phyloP scores from a whole-genome alignment of 53 echinoderm and acorn worm species.

The Patiria pectinifera region DNA sequence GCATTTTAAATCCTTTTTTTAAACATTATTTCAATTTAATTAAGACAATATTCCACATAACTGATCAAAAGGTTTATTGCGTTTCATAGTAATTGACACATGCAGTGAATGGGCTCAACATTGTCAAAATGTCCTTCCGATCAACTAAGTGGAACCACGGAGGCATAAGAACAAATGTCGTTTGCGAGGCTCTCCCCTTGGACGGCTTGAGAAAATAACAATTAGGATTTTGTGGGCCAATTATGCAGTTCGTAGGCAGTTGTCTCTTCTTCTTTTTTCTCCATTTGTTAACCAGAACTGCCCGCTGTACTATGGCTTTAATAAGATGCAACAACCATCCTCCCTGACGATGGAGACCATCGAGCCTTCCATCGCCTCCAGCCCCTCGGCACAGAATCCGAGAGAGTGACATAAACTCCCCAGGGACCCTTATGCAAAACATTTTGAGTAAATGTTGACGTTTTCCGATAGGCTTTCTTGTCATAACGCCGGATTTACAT shows the following conservation, averaged over 20 bases:
- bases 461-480: slow-evolving; percentile 67
- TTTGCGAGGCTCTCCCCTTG: not conserved
- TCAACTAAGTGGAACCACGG: too few relatives aligned
- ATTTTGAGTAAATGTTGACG: slow-evolving; percentile 67
- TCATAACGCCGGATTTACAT: slow-evolving; percentile 68
- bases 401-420: slow-evolving; percentile 32
- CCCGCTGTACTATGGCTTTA: not conserved
- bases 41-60: too few relatives aligned
- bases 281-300: not conserved
- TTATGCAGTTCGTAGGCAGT: not conserved
- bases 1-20: too few relatives aligned
- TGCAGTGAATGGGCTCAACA: too few relatives aligned
- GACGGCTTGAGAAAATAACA: not conserved
- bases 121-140: too few relatives aligned
- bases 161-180: not conserved
- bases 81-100: too few relatives aligned
- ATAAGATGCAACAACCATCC: slow-evolving; percentile 34
- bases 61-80: too few relatives aligned
- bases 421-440: slow-evolving; percentile 55
- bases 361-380: not conserved
- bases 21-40: too few relatives aligned
- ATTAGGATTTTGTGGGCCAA: slow-evolving; percentile 6
- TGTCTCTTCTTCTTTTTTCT: not conserved
- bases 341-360: not conserved
- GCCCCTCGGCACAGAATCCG: slow-evolving; percentile 2